Percentiles rank a stretch among this genome's conserved stretches.
These are phyloP conservation scores for Leucophenga maculata DNA, from an alignment of 2,888 invertebrate genomes.

Conservation along the genomic window DNA sequence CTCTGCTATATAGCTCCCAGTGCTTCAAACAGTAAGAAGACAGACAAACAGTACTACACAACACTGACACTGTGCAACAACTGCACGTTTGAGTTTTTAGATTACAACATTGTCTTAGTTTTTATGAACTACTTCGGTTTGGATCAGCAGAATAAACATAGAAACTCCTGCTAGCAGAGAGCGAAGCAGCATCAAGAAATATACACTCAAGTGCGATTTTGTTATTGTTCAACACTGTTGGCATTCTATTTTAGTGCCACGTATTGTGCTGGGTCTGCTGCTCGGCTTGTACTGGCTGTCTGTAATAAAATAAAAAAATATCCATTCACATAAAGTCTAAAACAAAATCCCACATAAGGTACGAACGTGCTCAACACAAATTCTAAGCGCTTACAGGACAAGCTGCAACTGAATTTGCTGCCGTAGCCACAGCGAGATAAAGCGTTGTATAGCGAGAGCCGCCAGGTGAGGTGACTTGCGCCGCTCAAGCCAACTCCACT, in stretches of 20 bases:
- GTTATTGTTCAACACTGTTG: neutral
- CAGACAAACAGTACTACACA: too few relatives aligned
- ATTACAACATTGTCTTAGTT: constrained; percentile 57
- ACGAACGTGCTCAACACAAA: constrained; percentile 66
- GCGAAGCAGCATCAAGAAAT: too few relatives aligned
- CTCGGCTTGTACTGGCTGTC: constrained; percentile 1
- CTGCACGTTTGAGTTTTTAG: constrained; percentile 61
- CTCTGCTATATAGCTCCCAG: too few relatives aligned
- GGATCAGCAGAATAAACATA: neutral
- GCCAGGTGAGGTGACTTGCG: neutral
- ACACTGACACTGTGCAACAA: constrained; percentile 34
- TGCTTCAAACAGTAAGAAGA: too few relatives aligned
- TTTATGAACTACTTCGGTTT: constrained; percentile 23
- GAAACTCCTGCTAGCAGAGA: too few relatives aligned
- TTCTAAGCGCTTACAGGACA: constrained; percentile 57
- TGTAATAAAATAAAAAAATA: constrained; percentile 16
- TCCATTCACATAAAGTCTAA: constrained; percentile 48
- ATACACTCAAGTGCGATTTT: too few relatives aligned
- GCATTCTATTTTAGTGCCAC: constrained; percentile 19
- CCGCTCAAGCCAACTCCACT: too few relatives aligned
- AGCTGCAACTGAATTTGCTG: constrained; percentile 43
- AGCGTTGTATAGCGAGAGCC: constrained; percentile 24
- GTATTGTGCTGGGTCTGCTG: neutral
- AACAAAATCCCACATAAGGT: constrained; percentile 65
- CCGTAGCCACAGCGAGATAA: constrained; percentile 12